Evolutionary conservation across 1,140 invertebrate species (phyloP).

Genomic region (Drosophila rufa): DNA sequence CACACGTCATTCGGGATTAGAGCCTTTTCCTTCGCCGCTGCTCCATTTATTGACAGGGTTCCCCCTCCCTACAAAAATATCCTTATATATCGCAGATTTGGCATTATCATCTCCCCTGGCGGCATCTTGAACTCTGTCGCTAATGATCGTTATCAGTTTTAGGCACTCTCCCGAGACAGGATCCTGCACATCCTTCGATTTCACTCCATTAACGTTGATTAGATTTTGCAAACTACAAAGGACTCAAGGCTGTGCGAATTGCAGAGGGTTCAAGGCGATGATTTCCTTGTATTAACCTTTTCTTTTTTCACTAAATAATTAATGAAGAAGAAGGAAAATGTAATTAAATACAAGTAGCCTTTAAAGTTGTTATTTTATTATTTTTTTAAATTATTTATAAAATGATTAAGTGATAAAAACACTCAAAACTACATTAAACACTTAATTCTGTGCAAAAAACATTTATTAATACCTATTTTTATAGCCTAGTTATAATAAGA

Average conservation of each 20-base stretch:
- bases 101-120: constrained; percentile 37
- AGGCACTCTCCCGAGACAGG: constrained; percentile 2
- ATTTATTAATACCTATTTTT: too few relatives aligned
- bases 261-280: not conserved
- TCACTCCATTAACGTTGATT: constrained; percentile 22
- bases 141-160: constrained; percentile 58
- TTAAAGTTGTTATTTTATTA: not conserved
- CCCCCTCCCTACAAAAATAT: not conserved
- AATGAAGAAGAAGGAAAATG: not conserved
- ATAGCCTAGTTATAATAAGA: too few relatives aligned
- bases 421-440: too few relatives aligned
- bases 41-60: constrained; percentile 74
- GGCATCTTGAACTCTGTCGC: constrained; percentile 45
- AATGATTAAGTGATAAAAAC: too few relatives aligned
- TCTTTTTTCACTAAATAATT: not conserved
- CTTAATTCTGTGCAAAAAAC: too few relatives aligned
- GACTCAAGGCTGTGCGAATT: not conserved
- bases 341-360: not conserved
- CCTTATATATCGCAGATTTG: not conserved
- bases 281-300: not conserved
- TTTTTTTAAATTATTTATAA: too few relatives aligned
- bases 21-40: constrained; percentile 25
- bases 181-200: not conserved
- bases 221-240: constrained; percentile 1
- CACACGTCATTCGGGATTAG: constrained; percentile 67